phyloP scores from a whole-genome alignment of 1,140 invertebrate genomes.

The Calosoma granatense region DNA sequence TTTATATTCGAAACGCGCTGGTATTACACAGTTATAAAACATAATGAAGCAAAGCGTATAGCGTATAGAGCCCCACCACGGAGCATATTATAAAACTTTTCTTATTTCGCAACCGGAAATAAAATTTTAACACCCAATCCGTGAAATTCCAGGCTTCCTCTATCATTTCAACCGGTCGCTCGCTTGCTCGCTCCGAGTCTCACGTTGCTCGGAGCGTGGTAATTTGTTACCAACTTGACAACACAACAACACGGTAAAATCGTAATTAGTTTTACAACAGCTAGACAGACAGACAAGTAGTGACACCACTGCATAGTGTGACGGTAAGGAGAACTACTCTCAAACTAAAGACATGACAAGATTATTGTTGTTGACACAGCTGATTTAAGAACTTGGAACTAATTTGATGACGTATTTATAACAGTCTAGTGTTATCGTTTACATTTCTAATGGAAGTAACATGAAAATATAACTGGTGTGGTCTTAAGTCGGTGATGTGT shows the following conservation, averaged over 20 bases:
- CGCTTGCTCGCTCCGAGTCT: no score
- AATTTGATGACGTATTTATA: neutral
- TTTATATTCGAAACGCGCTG: neutral
- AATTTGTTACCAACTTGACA: neutral
- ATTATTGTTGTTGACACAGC: neutral
- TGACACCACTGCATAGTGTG: neutral
- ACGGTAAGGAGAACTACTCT: neutral
- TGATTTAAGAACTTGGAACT: neutral
- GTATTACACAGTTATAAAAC: neutral
- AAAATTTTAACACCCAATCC: neutral
- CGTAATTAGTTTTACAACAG: neutral
- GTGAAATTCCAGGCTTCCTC: neutral
- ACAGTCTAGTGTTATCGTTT: no score
- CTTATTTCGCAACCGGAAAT: neutral
- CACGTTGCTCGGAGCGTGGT: neutral
- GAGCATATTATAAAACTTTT: neutral
- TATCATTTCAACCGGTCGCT: no score
- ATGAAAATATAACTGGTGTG: no score
- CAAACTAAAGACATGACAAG: no score
- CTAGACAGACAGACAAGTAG: neutral
- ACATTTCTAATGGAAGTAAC: no score
- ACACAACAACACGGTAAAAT: neutral
- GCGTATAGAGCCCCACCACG: neutral
- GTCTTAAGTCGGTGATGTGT: no score
- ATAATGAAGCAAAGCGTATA: neutral